Conservation (phyloP, 2,888 invertebrate species). For the Hypsopygia costalis region DNA sequence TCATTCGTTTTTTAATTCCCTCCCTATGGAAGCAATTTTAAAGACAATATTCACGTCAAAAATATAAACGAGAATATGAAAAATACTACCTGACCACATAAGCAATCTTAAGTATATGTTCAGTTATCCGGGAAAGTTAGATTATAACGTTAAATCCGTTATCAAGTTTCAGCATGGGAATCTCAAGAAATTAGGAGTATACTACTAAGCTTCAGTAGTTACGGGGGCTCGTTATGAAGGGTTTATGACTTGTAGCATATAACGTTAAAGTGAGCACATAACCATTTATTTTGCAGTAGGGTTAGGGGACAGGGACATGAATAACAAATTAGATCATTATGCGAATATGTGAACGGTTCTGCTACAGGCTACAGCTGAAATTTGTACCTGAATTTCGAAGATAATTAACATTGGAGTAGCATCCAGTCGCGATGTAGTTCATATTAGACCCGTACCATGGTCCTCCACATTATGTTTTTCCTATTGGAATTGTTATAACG, state of each 20-base stretch:
- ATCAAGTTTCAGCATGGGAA: no score
- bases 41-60: no score
- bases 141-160: no score
- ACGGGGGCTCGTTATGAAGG: conserved; percentile 6
- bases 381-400: conserved; percentile 26
- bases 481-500: no score
- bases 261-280: conserved; percentile 16
- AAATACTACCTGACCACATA: no score
- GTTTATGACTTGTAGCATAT: conserved; percentile 11
- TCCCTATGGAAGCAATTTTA: no score
- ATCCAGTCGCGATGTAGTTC: conserved; percentile 20
- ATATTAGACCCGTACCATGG: conserved; percentile 9
- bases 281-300: conserved; percentile 19
- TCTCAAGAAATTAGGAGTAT: conserved; percentile 1
- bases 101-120: no score
- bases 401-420: conserved; percentile 40
- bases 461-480: no score
- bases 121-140: no score
- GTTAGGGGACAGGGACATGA: conserved; percentile 21
- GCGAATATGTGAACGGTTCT: conserved; percentile 21
- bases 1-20: no score
- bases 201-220: conserved; percentile 1
- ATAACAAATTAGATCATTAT: conserved; percentile 27
- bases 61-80: no score
- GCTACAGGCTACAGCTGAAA: conserved; percentile 24